Conservation (phyloP, 1,140 invertebrate genomes). For the Diorhabda elongata region DNA sequence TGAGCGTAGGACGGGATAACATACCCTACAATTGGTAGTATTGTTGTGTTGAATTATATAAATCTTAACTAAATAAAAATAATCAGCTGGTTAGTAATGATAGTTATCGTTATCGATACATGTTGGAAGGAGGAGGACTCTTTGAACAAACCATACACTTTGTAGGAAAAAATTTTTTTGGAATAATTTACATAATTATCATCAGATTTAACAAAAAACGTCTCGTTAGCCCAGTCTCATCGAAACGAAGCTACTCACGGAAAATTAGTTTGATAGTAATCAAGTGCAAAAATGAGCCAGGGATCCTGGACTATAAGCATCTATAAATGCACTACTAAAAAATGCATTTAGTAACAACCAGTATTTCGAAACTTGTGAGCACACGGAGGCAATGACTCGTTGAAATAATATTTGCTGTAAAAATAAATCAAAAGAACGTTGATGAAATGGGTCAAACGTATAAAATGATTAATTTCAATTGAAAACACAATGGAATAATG, state of each 20-base stretch:
- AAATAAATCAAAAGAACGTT: neutral
- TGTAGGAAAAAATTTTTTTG: constrained; percentile 15
- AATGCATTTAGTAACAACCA: no score
- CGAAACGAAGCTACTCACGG: no score
- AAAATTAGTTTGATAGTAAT: no score
- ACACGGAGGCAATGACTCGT: neutral
- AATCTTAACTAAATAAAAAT: constrained; percentile 14
- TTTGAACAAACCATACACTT: constrained; percentile 10
- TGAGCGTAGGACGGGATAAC: constrained; percentile 6
- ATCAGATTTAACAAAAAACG: constrained; percentile 3
- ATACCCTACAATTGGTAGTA: constrained; percentile 14
- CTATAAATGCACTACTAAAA: no score
- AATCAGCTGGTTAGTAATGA: neutral
- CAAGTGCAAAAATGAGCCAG: no score
- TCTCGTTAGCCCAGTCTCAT: no score
- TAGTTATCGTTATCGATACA: neutral
- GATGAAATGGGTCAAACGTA: neutral
- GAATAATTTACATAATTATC: constrained; percentile 8
- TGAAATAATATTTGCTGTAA: neutral
- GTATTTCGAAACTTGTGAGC: neutral
- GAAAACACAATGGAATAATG: neutral
- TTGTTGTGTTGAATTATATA: constrained; percentile 13
- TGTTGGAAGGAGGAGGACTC: no score
- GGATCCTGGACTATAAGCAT: no score
- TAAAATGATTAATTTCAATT: constrained; percentile 1